Conservation (phyloP, 2,113 vertebrate species). For the Rhinoderma darwinii region DNA sequence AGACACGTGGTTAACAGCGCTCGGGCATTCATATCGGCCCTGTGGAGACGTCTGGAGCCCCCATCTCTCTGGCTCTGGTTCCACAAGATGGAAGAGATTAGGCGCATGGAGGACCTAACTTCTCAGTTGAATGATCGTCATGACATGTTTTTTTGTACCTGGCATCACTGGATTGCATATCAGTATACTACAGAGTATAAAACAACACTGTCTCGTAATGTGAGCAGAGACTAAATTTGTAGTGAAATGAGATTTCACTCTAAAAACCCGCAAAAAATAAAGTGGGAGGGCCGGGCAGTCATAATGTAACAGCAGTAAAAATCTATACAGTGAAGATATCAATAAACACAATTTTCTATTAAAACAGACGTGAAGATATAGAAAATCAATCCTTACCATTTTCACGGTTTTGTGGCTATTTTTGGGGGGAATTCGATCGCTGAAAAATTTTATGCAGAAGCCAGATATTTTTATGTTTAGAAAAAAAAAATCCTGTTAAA, state of each 20-base stretch:
- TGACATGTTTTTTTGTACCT: too few relatives aligned
- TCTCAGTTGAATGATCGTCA: too few relatives aligned
- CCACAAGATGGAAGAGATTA: too few relatives aligned
- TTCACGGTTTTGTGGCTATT: background rate
- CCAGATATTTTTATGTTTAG: background rate
- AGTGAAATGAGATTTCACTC: background rate
- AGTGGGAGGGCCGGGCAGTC: background rate
- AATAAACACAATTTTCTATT: slow-evolving; percentile 1
- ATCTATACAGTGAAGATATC: background rate
- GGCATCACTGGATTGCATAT: too few relatives aligned
- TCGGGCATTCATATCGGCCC: too few relatives aligned
- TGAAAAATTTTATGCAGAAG: background rate
- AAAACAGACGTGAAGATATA: background rate
- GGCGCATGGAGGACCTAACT: too few relatives aligned
- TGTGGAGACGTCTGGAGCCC: too few relatives aligned
- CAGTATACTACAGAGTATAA: too few relatives aligned
- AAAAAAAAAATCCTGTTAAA: background rate
- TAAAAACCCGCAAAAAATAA: background rate
- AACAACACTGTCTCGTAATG: too few relatives aligned
- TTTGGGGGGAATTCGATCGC: background rate
- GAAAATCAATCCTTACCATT: background rate
- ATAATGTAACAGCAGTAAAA: background rate
- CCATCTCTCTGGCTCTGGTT: too few relatives aligned
- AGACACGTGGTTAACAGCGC: too few relatives aligned
- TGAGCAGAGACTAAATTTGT: too few relatives aligned